Percentiles rank a stretch among this genome's conserved stretches.
Evolutionary conservation across 2,797 vertebrate species (phyloP).

Genomic region (Macroramphosus scolopax): DNA sequence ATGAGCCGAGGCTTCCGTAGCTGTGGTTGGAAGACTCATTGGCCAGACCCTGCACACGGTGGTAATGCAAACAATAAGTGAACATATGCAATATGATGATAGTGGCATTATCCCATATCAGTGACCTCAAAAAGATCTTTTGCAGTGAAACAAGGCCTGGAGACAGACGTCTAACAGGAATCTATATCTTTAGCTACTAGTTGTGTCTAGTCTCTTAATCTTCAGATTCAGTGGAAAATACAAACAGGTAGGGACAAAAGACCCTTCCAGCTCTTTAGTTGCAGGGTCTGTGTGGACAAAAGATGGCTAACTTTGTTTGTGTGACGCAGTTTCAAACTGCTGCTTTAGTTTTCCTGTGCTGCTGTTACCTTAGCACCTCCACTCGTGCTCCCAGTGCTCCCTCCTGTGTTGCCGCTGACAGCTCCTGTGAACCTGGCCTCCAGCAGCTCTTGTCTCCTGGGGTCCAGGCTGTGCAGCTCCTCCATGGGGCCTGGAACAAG

Average conservation of each 20-base stretch:
- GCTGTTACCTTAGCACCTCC: conserved; percentile 93
- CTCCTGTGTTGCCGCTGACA: conserved; percentile 92
- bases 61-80: conserved; percentile 14
- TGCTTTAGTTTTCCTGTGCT: neutral
- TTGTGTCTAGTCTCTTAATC: conserved; percentile 27
- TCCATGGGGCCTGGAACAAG: conserved; percentile 89
- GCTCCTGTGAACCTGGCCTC: conserved; percentile 97
- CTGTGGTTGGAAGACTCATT: conserved; percentile 99
- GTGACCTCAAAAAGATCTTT: too few relatives aligned
- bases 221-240: neutral
- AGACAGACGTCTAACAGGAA: conserved; percentile 25
- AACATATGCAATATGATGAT: too few relatives aligned
- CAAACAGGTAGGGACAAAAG: neutral
- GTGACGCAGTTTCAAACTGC: conserved; percentile 7
- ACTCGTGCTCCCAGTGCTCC: conserved; percentile 96
- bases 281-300: neutral
- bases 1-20: conserved; percentile 97
- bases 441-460: conserved; percentile 96
- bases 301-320: neutral
- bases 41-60: conserved; percentile 85
- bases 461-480: conserved; percentile 98
- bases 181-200: conserved; percentile 34
- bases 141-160: conserved; percentile 21
- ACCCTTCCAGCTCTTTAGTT: neutral
- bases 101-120: too few relatives aligned